A percentile compares a stretch with the other conserved stretches of the same genome.
Conservation (phyloP, 2,113 vertebrate genomes). For the Stercorarius parasiticus region DNA sequence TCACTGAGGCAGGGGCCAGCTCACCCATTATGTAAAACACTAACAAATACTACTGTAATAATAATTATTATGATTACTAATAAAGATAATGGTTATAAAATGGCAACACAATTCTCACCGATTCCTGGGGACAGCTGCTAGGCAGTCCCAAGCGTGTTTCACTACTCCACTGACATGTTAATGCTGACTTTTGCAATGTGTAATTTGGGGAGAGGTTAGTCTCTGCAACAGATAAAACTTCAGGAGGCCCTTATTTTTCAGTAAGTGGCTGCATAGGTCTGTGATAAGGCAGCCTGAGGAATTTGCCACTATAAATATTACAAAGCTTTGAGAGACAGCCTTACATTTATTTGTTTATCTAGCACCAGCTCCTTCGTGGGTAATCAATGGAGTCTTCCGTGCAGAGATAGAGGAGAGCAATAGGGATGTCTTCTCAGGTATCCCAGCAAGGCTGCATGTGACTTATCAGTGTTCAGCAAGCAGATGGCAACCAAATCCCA, state of each 20-base stretch:
- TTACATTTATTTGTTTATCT: neutral
- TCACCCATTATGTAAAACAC: neutral
- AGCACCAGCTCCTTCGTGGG: neutral
- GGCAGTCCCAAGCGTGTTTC: neutral
- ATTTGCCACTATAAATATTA: neutral
- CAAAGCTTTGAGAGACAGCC: neutral
- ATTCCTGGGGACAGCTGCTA: neutral
- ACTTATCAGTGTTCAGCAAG: neutral
- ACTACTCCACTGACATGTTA: neutral
- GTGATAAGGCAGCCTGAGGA: neutral
- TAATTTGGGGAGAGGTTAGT: neutral
- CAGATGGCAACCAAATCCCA: neutral
- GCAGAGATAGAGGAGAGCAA: neutral
- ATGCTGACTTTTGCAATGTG: neutral
- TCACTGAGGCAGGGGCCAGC: neutral
- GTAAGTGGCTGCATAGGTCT: neutral
- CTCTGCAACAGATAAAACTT: neutral
- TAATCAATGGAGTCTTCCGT: neutral
- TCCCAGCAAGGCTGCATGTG: neutral
- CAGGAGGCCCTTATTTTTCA: slow-evolving; percentile 9
- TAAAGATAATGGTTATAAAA: neutral
- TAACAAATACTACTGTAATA: neutral
- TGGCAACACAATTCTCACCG: neutral
- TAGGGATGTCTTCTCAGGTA: neutral
- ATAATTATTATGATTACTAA: neutral